A percentile compares a stretch with the other conserved stretches of the same genome.
Evolutionary conservation across 2,888 invertebrate species (phyloP).

Genomic region (Morinoia aosen): DNA sequence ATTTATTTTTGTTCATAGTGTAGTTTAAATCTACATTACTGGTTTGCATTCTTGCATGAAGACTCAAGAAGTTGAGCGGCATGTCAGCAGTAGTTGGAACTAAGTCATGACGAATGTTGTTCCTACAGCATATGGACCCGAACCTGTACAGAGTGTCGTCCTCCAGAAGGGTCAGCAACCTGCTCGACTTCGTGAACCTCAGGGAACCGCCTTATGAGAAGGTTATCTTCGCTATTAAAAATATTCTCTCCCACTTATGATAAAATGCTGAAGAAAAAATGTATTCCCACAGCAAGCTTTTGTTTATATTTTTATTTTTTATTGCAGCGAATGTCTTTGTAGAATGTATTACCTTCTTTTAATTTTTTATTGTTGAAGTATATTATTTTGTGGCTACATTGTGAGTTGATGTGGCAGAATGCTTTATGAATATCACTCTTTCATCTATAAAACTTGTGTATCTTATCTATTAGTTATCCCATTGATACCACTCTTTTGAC

Average conservation of each 20-base stretch:
- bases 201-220: slow-evolving; percentile 55
- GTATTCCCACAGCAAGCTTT: neutral
- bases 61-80: neutral
- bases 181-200: slow-evolving; percentile 30
- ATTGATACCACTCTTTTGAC: too few species aligned
- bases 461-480: too few species aligned
- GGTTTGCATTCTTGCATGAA: neutral
- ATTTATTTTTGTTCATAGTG: neutral
- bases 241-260: neutral
- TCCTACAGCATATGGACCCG: neutral
- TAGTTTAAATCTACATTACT: neutral
- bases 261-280: neutral
- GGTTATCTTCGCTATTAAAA: neutral
- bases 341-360: neutral
- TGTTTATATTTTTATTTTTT: neutral
- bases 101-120: neutral
- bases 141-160: slow-evolving; percentile 40
- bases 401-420: neutral
- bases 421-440: neutral
- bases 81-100: neutral
- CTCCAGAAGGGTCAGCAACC: slow-evolving; percentile 9
- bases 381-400: neutral
- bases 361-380: neutral
- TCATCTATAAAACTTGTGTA: too few species aligned
- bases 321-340: neutral